Evolutionary conservation across 1,140 invertebrate genomes (phyloP), one percentile per base, ranked within the genome.

Genomic region (Lasaia peninsularis): DNA sequence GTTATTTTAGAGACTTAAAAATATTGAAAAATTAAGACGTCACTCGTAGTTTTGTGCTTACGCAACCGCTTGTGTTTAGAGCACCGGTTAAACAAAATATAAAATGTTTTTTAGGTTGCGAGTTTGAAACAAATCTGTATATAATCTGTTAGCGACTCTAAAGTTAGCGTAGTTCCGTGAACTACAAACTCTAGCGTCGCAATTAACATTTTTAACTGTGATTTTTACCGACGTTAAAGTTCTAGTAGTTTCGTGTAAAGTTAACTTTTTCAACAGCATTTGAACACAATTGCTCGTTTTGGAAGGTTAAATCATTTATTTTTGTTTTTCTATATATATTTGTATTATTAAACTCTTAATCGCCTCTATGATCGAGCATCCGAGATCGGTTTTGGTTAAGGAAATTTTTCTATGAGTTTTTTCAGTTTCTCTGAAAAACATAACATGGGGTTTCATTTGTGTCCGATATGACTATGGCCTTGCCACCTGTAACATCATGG

Each of bases 161-260:
- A 44, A 44, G 40, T 44, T 44, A 20, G 40, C 40, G 18, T 16
- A 18, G 40, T 44, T 44, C 11, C 40, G 40, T 44, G 40, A 44
- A 44, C 40, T 44, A 18, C 40, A 44, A 44, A 44, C 40, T 44
- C 40, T 18, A 8, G 14, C 40, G 9, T 44, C 40, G 40, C 40
- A 44, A 44, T 44, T 44, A 44, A 18, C 40, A 44, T 44, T 44
- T 44, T 44, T 44, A 44, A 16, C 40, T 44, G 40, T 44, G 40
- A 44, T 44, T 44, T 44, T 20, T 44, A 20, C 16, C 14, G 18
- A 44, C 9, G 16, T 9, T 18, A 18, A 18, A 44, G 40, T 44
- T 44, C 14, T 44, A 44, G 40, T 20, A 44, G 40, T 44, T 44
- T 44, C 9, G 40, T 44, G 40, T 44, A 44, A 20, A 44, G 16